A percentile compares a stretch with the other conserved stretches of the same genome.
Evolutionary conservation across 1,140 invertebrate species (phyloP).

Genomic region (Stegodyphus mimosarum): DNA sequence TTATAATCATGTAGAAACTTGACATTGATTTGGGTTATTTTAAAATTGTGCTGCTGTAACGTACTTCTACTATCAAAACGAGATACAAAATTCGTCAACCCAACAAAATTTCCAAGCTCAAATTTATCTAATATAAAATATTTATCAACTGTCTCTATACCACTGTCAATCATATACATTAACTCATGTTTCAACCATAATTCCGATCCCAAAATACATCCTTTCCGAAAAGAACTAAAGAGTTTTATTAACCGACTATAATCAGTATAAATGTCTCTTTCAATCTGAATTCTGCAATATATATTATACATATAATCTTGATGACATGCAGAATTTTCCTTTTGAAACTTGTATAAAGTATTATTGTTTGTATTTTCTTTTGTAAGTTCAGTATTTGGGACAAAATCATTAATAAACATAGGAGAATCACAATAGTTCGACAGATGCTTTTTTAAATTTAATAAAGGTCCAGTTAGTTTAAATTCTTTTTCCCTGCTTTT

Average conservation of each 20-base stretch:
- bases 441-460: slow-evolving; percentile 10
- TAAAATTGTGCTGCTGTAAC: not conserved
- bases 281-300: not conserved
- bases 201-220: not conserved
- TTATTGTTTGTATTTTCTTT: not conserved
- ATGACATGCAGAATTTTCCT: slow-evolving; percentile 19
- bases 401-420: slow-evolving; percentile 20
- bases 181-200: slow-evolving; percentile 8
- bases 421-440: slow-evolving; percentile 1
- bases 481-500: not conserved
- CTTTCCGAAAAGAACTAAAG: not conserved
- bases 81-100: slow-evolving; percentile 36
- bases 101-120: slow-evolving; percentile 41
- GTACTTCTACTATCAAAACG: slow-evolving; percentile 26
- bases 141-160: slow-evolving; percentile 1
- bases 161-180: not conserved
- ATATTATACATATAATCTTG: slow-evolving; percentile 16
- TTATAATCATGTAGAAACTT: slow-evolving; percentile 42
- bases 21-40: slow-evolving; percentile 44
- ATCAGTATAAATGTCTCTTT: slow-evolving; percentile 3
- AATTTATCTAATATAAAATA: slow-evolving; percentile 10
- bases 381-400: slow-evolving; percentile 1
- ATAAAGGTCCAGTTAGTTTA: slow-evolving; percentile 8
- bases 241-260: slow-evolving; percentile 22
- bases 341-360: not conserved